Conservation (phyloP, 2,888 invertebrate species). For the Aleiodes alternator region DNA sequence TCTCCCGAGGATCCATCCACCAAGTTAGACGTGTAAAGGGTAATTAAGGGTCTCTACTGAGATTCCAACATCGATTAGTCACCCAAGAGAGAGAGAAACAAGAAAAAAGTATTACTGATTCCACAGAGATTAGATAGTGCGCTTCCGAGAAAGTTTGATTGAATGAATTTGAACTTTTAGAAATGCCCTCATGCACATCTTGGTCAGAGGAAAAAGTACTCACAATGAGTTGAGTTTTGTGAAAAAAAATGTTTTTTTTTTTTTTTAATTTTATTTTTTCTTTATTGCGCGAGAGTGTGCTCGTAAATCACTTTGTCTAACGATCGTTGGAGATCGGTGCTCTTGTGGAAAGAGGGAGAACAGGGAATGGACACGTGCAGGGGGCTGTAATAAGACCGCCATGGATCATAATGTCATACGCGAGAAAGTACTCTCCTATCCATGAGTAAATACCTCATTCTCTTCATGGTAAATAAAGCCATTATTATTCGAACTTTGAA, state of each 20-base stretch:
- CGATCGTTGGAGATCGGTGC: constrained; percentile 38
- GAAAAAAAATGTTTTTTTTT: constrained; percentile 3
- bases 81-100: background rate
- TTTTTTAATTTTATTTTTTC: constrained; percentile 1
- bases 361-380: constrained; percentile 34
- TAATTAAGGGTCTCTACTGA: constrained; percentile 14
- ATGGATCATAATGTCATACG: constrained; percentile 47
- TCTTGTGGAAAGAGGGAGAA: constrained; percentile 5
- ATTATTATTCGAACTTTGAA: constrained; percentile 19
- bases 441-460: constrained; percentile 9
- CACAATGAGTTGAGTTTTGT: too few species aligned
- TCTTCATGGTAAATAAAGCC: constrained; percentile 20
- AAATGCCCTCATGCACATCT: background rate
- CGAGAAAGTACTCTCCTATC: constrained; percentile 35
- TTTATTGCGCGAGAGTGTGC: constrained; percentile 37
- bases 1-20: constrained; percentile 9
- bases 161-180: constrained; percentile 4
- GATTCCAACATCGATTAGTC: constrained; percentile 22
- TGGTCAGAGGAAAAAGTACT: too few species aligned
- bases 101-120: constrained; percentile 3
- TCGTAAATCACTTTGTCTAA: constrained; percentile 49
- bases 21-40: constrained; percentile 3
- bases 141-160: constrained; percentile 7
- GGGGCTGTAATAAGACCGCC: constrained; percentile 48
- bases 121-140: constrained; percentile 33